Evolutionary conservation across 2,888 invertebrate genomes (phyloP), one percentile per base, ranked within the genome.

Genomic region (Nomada goodeniana): DNA sequence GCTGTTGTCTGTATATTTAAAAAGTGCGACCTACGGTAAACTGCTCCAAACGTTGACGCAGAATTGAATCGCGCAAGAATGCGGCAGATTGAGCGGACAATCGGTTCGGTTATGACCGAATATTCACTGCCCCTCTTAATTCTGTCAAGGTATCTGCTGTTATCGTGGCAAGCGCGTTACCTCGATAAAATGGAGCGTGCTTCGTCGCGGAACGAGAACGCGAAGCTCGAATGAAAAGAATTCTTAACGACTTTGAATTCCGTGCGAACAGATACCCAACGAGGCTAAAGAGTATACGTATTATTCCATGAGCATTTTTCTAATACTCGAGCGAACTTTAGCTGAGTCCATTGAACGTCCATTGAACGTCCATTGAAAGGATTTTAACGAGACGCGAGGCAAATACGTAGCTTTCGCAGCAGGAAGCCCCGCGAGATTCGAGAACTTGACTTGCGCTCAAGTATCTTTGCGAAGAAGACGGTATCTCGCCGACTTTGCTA

Each of bases 201-300:
- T 13, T 15, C 23, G 7, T 23, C n/a, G 29, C 29, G 36, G 36
- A 44, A 23, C 2, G 55, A 2, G n/a, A 42, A 36, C 26, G 65
- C 57, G 10, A 74, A 74, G 50, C 52, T 74, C 42, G 74, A 74
- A 52, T 50, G 64, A 36, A 65, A 73, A 20, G 20, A 26, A 11
- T 36, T n/a, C 0, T n/a, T 67, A 60, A 36, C 7, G 74, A 60
- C 44, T 52, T 61, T n/a, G 23, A n/a, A 18, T 13, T 67, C 50
- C 5, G 18, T 10, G 23, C 47, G n/a, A 23, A n/a, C 20, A 3
- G 57, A 36, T 50, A 20, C 36, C 2, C 36, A 67, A 74, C 50
- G 50, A 50, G 18, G 23, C 36, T 4, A 29, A 59, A 1, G 57
- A 44, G n/a, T n/a, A n/a, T n/a, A n/a, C n/a, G n/a, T n/a, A n/a